Evolutionary conservation across 1,140 invertebrate genomes (phyloP).

Genomic region (Contarinia nasturtii): DNA sequence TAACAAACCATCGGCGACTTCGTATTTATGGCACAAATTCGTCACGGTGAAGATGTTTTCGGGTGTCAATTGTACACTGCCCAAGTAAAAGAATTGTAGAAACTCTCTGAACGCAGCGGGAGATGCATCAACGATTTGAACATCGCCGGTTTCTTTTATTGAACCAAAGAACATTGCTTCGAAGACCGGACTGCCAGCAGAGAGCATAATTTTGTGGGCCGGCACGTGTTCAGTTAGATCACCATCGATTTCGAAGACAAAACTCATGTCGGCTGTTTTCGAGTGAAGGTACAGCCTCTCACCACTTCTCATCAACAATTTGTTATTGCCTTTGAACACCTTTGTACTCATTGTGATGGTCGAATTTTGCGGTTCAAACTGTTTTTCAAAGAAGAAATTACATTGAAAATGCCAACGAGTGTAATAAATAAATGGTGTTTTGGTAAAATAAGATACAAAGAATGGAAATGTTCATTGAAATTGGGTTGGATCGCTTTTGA

Average conservation of each 20-base stretch:
- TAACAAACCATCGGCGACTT: neutral
- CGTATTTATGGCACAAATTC: neutral
- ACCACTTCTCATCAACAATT: no score
- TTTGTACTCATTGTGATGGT: no score
- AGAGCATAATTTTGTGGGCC: neutral
- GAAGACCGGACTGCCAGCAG: neutral
- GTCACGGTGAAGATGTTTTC: neutral
- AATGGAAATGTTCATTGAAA: no score
- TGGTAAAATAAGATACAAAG: no score
- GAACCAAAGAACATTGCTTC: neutral
- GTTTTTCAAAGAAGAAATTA: no score
- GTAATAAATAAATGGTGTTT: no score
- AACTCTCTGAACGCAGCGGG: neutral
- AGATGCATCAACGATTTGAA: neutral
- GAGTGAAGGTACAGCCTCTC: neutral
- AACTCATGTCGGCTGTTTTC: neutral
- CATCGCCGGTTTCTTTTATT: neutral
- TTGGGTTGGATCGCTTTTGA: no score
- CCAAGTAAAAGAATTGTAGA: neutral
- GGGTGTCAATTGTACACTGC: neutral
- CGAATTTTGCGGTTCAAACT: no score
- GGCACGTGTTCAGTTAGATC: neutral
- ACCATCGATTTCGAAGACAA: neutral
- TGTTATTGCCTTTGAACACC: no score
- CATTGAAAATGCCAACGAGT: no score